A percentile compares a stretch with the other conserved stretches of the same genome.
Evolutionary conservation across 1,140 invertebrate genomes (phyloP).

Genomic region (Drosophila arawakana): DNA sequence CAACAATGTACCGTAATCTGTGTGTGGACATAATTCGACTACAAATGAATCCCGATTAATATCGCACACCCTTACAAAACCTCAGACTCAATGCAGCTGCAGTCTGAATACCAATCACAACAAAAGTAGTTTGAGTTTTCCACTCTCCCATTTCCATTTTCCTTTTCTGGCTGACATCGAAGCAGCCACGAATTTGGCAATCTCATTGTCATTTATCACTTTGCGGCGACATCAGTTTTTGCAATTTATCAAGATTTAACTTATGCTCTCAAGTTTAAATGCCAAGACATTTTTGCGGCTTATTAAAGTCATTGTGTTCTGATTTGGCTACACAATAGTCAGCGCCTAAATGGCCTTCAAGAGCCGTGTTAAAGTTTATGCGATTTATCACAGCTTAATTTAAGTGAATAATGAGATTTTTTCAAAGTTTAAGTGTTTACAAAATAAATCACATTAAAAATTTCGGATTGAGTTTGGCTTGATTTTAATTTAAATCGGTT

Average conservation of each 20-base stretch:
- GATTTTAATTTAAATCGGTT: too few relatives aligned
- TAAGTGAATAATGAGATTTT: not conserved
- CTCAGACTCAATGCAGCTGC: constrained; percentile 32
- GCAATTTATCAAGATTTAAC: constrained; percentile 78
- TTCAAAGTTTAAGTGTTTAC: too few relatives aligned
- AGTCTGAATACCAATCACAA: constrained; percentile 5
- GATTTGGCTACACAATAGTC: constrained; percentile 20
- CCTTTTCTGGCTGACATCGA: not conserved
- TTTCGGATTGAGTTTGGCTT: too few relatives aligned
- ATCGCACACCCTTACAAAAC: not conserved
- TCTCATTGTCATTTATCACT: constrained; percentile 78
- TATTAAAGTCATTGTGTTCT: constrained; percentile 46
- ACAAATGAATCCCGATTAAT: constrained; percentile 27
- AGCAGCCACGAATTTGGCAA: constrained; percentile 67
- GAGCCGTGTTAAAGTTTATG: constrained; percentile 4
- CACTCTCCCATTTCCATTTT: not conserved
- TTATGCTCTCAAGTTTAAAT: constrained; percentile 63
- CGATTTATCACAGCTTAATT: too few relatives aligned
- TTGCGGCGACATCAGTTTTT: constrained; percentile 44
- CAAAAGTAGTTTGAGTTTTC: not conserved
- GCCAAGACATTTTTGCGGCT: constrained; percentile 38
- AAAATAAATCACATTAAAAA: too few relatives aligned
- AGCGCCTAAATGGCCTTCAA: not conserved
- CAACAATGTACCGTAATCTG: constrained; percentile 19
- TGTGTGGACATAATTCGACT: constrained; percentile 19